Evolutionary conservation across 2,113 vertebrate species (phyloP).

Genomic region (Cephalopterus ornatus): DNA sequence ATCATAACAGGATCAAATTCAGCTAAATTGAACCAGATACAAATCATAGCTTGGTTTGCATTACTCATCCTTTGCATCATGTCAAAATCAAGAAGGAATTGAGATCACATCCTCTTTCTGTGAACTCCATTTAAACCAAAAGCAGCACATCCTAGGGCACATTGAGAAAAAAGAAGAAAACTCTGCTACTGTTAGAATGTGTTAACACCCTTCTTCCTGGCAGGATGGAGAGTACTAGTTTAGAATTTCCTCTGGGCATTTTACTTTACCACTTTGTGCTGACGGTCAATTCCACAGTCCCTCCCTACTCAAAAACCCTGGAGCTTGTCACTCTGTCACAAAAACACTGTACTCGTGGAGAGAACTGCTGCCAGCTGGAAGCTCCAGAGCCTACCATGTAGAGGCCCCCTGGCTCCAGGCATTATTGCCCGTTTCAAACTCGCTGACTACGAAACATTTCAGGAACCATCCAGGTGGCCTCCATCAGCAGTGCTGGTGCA

Average conservation of each 20-base stretch:
- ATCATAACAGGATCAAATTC: not conserved
- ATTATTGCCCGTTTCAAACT: not conserved
- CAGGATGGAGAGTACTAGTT: not conserved
- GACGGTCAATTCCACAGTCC: not conserved
- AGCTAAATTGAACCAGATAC: not conserved
- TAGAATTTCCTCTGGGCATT: not conserved
- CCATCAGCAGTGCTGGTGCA: not conserved
- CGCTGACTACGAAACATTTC: not conserved
- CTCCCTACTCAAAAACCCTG: not conserved
- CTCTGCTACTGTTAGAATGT: not conserved
- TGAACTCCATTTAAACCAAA: not conserved
- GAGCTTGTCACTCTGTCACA: not conserved
- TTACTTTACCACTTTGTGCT: not conserved
- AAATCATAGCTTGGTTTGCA: not conserved
- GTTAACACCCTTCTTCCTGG: not conserved
- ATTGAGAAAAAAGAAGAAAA: not conserved
- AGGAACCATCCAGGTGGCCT: not conserved
- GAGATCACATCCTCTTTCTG: not conserved
- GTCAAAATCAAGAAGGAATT: not conserved
- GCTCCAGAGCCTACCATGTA: fast-evolving
- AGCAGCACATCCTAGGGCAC: not conserved
- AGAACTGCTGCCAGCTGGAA: not conserved
- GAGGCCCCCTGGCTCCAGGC: not conserved
- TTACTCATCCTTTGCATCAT: not conserved
- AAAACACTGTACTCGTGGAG: not conserved